Base-by-base conservation (phyloP, 2,113 vertebrate species). In the Panthera tigris region DNA sequence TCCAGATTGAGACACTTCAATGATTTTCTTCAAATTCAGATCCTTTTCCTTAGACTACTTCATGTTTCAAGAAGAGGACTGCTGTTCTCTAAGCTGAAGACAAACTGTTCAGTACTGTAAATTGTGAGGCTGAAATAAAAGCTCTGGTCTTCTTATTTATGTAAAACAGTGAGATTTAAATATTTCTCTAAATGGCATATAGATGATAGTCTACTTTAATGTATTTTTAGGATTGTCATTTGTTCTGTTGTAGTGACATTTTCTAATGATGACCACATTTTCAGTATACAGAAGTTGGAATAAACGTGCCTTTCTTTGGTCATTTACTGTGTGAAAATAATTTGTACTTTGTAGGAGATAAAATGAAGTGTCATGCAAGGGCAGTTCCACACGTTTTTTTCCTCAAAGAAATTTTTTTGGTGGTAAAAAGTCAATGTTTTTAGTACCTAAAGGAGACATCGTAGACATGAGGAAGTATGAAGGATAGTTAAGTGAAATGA, bases 31-130 rank as follows among this genome's bases (percentile, higher is more conserved):
- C 65, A 95, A 83, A 92, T 68, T 78, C 93, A 81, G 18, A 89
- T 84, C 27, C 29, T 57, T 95, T 96, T 83, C 45, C 61, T 95
- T 92, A 91, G 48, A 89, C 14, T 29, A 86, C 78, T 82, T 97
- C 15, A 79, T 87, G 4, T 80, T 89, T 92, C 33, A 79, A 93
- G 84, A 81, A 74, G 90, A 57, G 12, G 5, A 45, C 31, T 80
- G 52, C 16, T 94, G 4, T 19, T 96, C 52, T 84, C 21, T 52
- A 69, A 89, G 68, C 13, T 65, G 73, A 96, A 93, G 48, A 89
- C 18, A 95, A 82, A 57, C 61, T 78, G 0, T 36, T 95, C 45
- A 78, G 76, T 52, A 25, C 23, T 61, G 0, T 89, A 94, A 97
- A 76, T 93, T 83, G 14, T 66, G 74, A 83, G 13, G 29, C 19